A percentile compares a stretch with the other conserved stretches of the same genome.
Evolutionary conservation across 64 coral and sea anemone species (phyloP).

Genomic region (Porites australiensis): DNA sequence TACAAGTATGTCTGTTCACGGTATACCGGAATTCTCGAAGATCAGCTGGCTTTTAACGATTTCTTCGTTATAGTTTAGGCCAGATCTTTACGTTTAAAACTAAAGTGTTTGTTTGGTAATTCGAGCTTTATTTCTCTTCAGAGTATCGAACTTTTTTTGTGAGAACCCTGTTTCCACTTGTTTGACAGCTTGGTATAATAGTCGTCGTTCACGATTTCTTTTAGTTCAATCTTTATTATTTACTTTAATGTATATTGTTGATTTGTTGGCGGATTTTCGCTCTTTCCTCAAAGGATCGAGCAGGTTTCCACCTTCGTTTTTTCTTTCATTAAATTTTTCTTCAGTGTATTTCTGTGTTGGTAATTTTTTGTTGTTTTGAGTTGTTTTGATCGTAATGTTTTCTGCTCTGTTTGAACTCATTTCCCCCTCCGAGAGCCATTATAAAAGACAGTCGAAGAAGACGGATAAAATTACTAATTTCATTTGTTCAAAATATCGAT

Average conservation of each 20-base stretch:
- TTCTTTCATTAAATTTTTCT: constrained; percentile 60
- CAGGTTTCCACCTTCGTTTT: constrained; percentile 19
- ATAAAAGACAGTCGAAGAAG: constrained; percentile 6
- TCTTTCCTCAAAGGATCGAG: constrained; percentile 41
- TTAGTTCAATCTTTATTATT: constrained; percentile 35
- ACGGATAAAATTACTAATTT: constrained; percentile 55
- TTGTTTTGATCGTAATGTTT: constrained; percentile 14
- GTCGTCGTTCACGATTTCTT: constrained; percentile 39
- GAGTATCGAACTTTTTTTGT: constrained; percentile 41
- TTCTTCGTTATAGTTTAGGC: constrained; percentile 42
- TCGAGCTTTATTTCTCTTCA: constrained; percentile 55
- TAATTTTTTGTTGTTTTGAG: constrained; percentile 40
- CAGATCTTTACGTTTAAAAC: constrained; percentile 18
- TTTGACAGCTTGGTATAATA: constrained; percentile 48
- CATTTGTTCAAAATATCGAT: constrained; percentile 51
- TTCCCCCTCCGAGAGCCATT: constrained; percentile 31
- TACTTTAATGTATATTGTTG: constrained; percentile 54
- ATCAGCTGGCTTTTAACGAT: constrained; percentile 18
- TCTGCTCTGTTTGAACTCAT: constrained; percentile 37
- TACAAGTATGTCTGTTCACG: constrained; percentile 70
- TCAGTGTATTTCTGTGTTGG: constrained; percentile 30
- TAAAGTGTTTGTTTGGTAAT: constrained; percentile 55
- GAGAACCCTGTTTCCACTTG: constrained; percentile 17
- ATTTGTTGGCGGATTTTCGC: constrained; percentile 16
- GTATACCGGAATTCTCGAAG: constrained; percentile 73